Percentiles rank a stretch among this genome's conserved stretches.
These are phyloP conservation scores for Holcopasites calliopsidis DNA, from an alignment of 1,140 invertebrate genomes.

Conservation along the genomic window DNA sequence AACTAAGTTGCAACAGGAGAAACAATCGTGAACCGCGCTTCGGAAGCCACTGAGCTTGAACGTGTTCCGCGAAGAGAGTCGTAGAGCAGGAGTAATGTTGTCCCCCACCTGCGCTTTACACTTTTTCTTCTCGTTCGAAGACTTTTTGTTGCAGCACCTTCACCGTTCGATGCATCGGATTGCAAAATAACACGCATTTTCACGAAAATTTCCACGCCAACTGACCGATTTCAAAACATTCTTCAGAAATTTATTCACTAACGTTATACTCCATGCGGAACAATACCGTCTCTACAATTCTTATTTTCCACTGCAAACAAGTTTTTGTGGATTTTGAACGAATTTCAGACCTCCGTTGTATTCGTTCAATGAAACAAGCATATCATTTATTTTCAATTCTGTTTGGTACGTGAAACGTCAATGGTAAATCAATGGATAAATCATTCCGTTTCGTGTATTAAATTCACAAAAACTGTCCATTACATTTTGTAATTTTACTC, in stretches of 20 bases:
- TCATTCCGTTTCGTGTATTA: too few relatives aligned
- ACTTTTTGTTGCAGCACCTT: background rate
- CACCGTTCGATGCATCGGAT: background rate
- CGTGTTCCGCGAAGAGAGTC: slow-evolving; percentile 51
- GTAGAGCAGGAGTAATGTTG: slow-evolving; percentile 50
- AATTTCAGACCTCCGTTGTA: too few relatives aligned
- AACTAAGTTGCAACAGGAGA: background rate
- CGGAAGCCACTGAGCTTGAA: slow-evolving; percentile 66
- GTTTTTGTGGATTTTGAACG: too few relatives aligned
- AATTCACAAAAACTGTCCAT: too few relatives aligned
- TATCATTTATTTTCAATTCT: too few relatives aligned
- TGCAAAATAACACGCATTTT: too few relatives aligned
- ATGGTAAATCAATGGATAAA: too few relatives aligned
- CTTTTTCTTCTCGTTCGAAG: background rate
- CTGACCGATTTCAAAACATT: too few relatives aligned
- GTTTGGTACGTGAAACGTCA: too few relatives aligned
- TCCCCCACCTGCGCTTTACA: slow-evolving; percentile 8
- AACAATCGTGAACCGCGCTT: slow-evolving; percentile 37
- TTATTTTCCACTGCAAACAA: too few relatives aligned
- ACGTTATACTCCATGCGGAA: background rate
- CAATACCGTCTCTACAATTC: background rate
- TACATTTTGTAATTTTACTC: too few relatives aligned
- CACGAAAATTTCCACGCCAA: background rate
- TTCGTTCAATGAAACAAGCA: too few relatives aligned
- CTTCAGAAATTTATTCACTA: background rate